phyloP scores from a whole-genome alignment of 2,797 vertebrate species.

The Eulemur coronatus region DNA sequence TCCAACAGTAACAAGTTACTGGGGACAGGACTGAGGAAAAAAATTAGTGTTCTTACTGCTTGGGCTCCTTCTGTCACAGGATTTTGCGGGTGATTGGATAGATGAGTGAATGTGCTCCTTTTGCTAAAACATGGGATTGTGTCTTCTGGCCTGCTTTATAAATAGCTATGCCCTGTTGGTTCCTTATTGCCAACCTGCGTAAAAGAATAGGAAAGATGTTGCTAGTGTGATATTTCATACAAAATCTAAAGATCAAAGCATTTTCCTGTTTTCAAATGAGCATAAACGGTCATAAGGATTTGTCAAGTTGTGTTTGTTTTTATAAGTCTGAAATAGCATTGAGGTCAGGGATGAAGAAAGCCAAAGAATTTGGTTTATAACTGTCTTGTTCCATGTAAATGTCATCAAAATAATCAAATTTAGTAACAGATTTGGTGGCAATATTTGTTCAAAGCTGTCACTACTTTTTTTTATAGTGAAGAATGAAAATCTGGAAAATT shows the following conservation, averaged over 20 bases:
- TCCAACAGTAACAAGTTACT: neutral
- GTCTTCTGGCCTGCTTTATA: neutral
- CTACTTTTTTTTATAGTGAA: slow-evolving; percentile 85
- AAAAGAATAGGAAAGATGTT: neutral
- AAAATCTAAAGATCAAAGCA: neutral
- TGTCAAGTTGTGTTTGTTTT: slow-evolving; percentile 24
- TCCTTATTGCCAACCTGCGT: neutral
- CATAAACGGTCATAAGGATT: neutral
- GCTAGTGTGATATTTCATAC: neutral
- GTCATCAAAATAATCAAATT: slow-evolving; percentile 14
- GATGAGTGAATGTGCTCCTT: neutral
- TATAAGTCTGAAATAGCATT: neutral
- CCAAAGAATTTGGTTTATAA: neutral
- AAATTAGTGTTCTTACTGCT: neutral
- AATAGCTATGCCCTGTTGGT: neutral
- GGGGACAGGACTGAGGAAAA: neutral
- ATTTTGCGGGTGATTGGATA: neutral
- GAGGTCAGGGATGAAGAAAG: slow-evolving; percentile 19
- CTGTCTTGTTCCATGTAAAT: slow-evolving; percentile 33
- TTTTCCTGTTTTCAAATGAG: neutral
- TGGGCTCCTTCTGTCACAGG: neutral
- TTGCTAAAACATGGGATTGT: neutral
- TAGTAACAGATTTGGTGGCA: neutral
- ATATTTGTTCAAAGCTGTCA: slow-evolving; percentile 47
- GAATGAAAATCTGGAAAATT: slow-evolving; percentile 82